Evolutionary conservation across 1,140 invertebrate species (phyloP), one percentile per base, ranked within the genome.

Genomic region (Melipona quadrifasciata): DNA sequence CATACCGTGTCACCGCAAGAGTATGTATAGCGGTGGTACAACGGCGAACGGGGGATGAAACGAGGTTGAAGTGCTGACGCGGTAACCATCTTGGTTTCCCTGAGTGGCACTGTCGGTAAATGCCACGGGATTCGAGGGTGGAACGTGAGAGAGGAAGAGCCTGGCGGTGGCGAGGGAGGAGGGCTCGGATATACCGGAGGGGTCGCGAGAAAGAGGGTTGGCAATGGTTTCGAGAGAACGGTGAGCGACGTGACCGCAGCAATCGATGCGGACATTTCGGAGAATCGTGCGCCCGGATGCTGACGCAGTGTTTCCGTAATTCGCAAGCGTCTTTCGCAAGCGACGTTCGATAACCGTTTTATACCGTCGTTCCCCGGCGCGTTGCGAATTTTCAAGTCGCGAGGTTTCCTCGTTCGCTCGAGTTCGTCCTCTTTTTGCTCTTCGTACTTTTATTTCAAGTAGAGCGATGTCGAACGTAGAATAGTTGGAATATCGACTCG

Each of bases 251-350:
- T 90, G 89, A 89, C 82, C 88, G 85, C 83, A 72, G 58, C 80
- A 89, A 90, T 89, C 82, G 80, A 89, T 89, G 72, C 88, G 80
- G 39, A 80, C 65, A 72, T 89, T 82, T 39, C 75, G 74, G 55
- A 72, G 79, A 90, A 89, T 89, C 83, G 89, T 78, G 8, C 55
- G 68, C 31, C 78, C 34, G 58, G 57, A 76, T 90, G 87, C 90
- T 91, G 91, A 91, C 90, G 89, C 86, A 72, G 78, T 90, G 67
- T 86, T 90, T 90, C 83, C 73, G 65, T 57, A 78, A 90, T 91
- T 84, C 86, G 81, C 81, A 70, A 89, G 55, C 80, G 31, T 71
- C 39, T 61, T 39, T 39, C 39, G 39, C 74, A 68, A 55, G 55
- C 82, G 55, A 51, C 64, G 53, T 21, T 39, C 55, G 47, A 47